A percentile compares a stretch with the other conserved stretches of the same genome.
phyloP scores from a whole-genome alignment of 2,797 vertebrate species.

The Darevskia nairensis region DNA sequence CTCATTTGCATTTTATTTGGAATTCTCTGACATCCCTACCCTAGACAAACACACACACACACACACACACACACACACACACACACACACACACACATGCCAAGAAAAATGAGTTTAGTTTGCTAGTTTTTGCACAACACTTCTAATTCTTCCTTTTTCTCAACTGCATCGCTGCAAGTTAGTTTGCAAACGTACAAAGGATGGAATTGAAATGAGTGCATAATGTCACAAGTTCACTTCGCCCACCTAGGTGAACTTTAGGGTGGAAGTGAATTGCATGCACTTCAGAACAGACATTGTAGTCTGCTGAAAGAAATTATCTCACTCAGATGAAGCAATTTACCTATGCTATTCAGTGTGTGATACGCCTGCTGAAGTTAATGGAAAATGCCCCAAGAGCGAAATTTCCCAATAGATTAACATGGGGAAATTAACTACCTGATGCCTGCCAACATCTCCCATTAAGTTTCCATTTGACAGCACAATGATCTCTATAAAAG shows the following conservation, averaged over 20 bases:
- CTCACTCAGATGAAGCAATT: neutral
- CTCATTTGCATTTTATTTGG: too few relatives aligned
- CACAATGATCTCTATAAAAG: neutral
- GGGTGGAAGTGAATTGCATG: conserved; percentile 22
- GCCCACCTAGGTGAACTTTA: neutral
- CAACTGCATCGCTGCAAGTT: conserved; percentile 58
- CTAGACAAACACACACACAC: too few relatives aligned
- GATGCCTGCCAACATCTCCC: neutral
- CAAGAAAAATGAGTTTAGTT: too few relatives aligned
- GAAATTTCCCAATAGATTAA: neutral
- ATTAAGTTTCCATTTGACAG: conserved; percentile 1
- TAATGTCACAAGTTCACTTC: conserved; percentile 44
- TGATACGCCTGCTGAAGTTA: neutral
- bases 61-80: too few relatives aligned
- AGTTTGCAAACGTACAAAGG: conserved; percentile 50
- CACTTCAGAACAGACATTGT: conserved; percentile 35
- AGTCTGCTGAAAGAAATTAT: conserved; percentile 5
- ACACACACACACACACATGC: too few relatives aligned
- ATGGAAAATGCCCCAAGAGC: neutral
- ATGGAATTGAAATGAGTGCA: conserved; percentile 41
- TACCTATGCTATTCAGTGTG: neutral
- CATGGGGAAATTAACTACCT: conserved; percentile 4
- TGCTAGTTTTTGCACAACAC: neutral
- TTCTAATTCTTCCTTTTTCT: neutral
- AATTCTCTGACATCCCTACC: too few relatives aligned